Evolutionary conservation across 2,888 invertebrate species (phyloP).

Genomic region (Carcina quercana): DNA sequence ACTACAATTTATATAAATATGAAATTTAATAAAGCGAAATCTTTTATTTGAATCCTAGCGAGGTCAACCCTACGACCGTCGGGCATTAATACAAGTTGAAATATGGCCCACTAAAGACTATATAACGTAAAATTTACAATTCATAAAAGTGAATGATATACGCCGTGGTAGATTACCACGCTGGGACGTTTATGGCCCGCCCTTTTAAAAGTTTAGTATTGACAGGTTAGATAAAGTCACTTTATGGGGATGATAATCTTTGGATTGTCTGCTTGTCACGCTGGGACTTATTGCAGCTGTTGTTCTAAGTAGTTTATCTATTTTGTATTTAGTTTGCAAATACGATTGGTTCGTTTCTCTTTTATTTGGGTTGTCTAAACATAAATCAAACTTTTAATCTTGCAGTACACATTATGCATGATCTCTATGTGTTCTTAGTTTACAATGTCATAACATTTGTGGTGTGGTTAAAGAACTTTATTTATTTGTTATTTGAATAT

Average conservation of each 20-base stretch:
- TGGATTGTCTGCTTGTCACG: too few species aligned
- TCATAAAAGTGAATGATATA: constrained; percentile 71
- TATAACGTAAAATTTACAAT: constrained; percentile 72
- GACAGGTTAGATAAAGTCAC: constrained; percentile 5
- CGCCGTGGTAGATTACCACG: constrained; percentile 37
- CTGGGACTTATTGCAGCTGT: too few species aligned
- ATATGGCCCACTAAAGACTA: constrained; percentile 68
- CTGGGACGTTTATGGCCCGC: constrained; percentile 25
- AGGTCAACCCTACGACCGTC: constrained; percentile 44
- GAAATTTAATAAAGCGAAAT: constrained; percentile 6
- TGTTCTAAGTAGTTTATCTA: too few species aligned
- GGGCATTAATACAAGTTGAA: constrained; percentile 61
- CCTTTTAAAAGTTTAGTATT: constrained; percentile 5
- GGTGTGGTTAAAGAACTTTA: too few species aligned
- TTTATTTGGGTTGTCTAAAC: too few species aligned
- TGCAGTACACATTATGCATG: too few species aligned
- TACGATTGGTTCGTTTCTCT: too few species aligned
- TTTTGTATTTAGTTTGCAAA: too few species aligned
- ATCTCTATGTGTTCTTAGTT: too few species aligned
- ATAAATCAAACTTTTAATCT: too few species aligned
- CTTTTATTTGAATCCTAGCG: constrained; percentile 15
- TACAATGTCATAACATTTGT: too few species aligned
- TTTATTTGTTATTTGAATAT: too few species aligned
- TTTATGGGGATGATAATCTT: constrained; percentile 1
- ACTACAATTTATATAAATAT: constrained; percentile 15